Percentiles rank a stretch among this genome's conserved stretches.
Evolutionary conservation across 2,797 vertebrate species (phyloP).

Genomic region (Huso huso): DNA sequence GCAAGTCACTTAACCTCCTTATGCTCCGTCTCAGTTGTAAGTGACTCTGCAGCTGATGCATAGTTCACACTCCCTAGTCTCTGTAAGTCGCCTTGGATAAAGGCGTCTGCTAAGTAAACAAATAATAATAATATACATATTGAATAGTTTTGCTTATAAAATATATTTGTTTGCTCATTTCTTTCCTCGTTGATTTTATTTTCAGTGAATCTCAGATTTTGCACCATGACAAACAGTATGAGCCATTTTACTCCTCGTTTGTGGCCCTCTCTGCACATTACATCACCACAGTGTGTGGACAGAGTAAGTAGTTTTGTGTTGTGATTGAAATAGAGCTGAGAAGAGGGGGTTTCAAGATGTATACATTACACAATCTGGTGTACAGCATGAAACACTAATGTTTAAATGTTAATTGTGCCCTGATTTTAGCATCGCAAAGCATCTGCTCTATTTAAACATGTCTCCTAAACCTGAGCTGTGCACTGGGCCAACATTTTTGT

Average conservation of each 20-base stretch:
- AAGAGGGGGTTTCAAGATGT: neutral
- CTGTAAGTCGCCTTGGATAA: too few species aligned
- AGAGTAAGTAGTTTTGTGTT: slow-evolving; percentile 69
- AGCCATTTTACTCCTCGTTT: slow-evolving; percentile 98
- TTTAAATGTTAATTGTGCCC: too few species aligned
- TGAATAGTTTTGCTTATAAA: slow-evolving; percentile 26
- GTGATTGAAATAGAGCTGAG: neutral
- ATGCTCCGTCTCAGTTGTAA: too few species aligned
- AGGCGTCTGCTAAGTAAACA: too few species aligned
- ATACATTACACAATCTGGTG: too few species aligned
- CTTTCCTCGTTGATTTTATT: slow-evolving; percentile 27
- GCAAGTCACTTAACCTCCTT: too few species aligned
- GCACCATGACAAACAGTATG: slow-evolving; percentile 96
- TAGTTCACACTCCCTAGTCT: too few species aligned
- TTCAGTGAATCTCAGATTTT: slow-evolving; percentile 92
- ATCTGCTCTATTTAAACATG: neutral
- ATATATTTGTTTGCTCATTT: slow-evolving; percentile 3
- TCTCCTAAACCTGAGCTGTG: too few species aligned
- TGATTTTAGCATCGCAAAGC: too few species aligned
- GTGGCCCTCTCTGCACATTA: slow-evolving; percentile 97
- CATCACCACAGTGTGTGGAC: slow-evolving; percentile 94
- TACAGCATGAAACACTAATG: too few species aligned
- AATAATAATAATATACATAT: neutral
- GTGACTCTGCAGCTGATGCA: too few species aligned
- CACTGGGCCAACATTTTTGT: too few species aligned